These are phyloP conservation scores for Aricia agestis DNA, from an alignment of 1,140 invertebrate genomes.

Conservation along the genomic window DNA sequence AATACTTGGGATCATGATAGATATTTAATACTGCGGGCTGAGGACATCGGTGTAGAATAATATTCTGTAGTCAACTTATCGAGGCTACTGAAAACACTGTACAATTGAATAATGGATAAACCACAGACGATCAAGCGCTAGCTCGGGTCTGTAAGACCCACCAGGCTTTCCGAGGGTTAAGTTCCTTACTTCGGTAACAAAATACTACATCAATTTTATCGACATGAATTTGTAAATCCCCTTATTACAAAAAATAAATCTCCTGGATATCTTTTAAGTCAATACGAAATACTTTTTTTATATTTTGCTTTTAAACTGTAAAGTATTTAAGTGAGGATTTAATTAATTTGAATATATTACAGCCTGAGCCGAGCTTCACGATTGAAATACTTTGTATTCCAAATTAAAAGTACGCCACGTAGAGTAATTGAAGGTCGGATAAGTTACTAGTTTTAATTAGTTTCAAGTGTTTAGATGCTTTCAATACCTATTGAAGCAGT, in stretches of 20 bases:
- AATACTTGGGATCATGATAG: too few relatives aligned
- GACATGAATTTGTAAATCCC: constrained; percentile 15
- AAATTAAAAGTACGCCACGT: not conserved
- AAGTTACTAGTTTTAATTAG: not conserved
- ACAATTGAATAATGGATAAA: too few relatives aligned
- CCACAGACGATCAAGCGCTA: too few relatives aligned
- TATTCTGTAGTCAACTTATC: too few relatives aligned
- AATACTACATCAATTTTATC: constrained; percentile 15
- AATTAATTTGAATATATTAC: not conserved
- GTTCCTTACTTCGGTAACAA: constrained; percentile 16
- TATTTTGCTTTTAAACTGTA: not conserved
- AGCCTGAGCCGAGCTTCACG: not conserved
- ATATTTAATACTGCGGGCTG: too few relatives aligned
- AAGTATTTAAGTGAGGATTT: not conserved
- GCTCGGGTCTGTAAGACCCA: too few relatives aligned
- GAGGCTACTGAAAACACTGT: too few relatives aligned
- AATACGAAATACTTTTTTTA: not conserved
- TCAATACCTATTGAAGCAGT: not conserved
- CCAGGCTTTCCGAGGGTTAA: too few relatives aligned
- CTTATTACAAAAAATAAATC: constrained; percentile 15
- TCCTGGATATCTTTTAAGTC: constrained; percentile 2
- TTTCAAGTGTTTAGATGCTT: too few relatives aligned
- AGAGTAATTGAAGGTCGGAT: not conserved
- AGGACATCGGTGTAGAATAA: too few relatives aligned
- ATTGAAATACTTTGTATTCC: not conserved